Base-by-base conservation (phyloP, 2,113 vertebrate genomes). In the Anolis sagrei region DNA sequence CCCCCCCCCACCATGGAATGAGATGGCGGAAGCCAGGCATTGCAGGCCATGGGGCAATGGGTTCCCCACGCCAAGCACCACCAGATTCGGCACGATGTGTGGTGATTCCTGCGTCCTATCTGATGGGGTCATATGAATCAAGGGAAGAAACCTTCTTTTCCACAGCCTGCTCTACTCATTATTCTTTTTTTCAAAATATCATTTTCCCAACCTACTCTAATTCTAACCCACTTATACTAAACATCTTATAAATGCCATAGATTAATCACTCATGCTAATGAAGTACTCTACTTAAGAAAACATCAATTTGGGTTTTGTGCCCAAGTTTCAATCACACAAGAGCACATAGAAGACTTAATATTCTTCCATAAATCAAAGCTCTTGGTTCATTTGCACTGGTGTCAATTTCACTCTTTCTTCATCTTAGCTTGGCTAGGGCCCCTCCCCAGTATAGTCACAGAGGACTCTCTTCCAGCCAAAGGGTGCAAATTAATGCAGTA, bases 311-410 rank as follows among this genome's bases (percentile, higher is more conserved):
- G 74, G 81, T 90, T 91, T 86, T 36, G 79, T 36, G 87, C 86
- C 89, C 90, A 48, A 86, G 88, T 86, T 93, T 91, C 86, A 85
- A 75, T 80, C 90, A 61, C 87, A 83, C 85, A 58, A 58, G n/a
- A n/a, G n/a, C n/a, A 44, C 39, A 44, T 44, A 44, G 39, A 44
- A 44, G 39, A 44, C 39, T 54, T 58, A 58, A 58, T 82, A 80
- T 92, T 83, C 86, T 82, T 92, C 80, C 83, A 77, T 90, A 93
- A 93, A 91, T 91, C 85, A 92, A 86, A 91, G 48, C 80, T 93
- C 92, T 91, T 84, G 5, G 58, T 76, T 84, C 32, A 54, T 86
- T 91, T 95, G 86, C 86, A 76, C 80, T 85, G 18, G 70, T 74
- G 89, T 83, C 88, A 88, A 86, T 81, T 89, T 74, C 73, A 13